A percentile compares a stretch with the other conserved stretches of the same genome.
These are phyloP conservation scores for Dipodomys spectabilis DNA, from an alignment of 2,113 vertebrate species.

Conservation along the genomic window DNA sequence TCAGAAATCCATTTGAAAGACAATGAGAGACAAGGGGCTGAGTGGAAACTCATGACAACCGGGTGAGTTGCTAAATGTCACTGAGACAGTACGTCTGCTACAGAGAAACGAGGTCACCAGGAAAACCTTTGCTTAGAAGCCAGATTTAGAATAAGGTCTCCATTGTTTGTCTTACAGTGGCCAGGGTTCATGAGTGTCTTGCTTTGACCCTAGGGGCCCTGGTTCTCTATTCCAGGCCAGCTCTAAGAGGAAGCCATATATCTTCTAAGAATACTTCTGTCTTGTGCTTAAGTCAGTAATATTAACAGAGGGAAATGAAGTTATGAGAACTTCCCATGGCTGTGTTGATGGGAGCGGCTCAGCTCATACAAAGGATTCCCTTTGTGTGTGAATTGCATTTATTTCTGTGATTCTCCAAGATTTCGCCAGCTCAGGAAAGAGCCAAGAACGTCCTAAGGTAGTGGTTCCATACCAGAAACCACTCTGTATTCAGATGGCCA, in stretches of 20 bases:
- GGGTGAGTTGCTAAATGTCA: background rate
- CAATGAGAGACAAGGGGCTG: background rate
- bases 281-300: conserved; percentile 81
- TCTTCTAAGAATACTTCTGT: conserved; percentile 84
- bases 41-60: background rate
- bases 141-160: conserved; percentile 70
- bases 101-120: conserved; percentile 45
- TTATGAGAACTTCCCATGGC: conserved; percentile 76
- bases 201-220: conserved; percentile 54
- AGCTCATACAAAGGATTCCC: conserved; percentile 62
- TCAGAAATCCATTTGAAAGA: conserved; percentile 29
- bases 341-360: conserved; percentile 56
- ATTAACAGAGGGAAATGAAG: conserved; percentile 77
- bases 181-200: conserved; percentile 64
- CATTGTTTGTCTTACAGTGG: conserved; percentile 72
- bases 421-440: background rate
- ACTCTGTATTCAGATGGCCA: background rate
- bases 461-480: background rate
- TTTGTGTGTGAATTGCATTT: background rate
- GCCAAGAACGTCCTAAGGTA: background rate
- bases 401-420: background rate
- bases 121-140: conserved; percentile 69
- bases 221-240: conserved; percentile 53
- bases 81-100: background rate
- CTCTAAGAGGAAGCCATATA: conserved; percentile 82